Conservation (phyloP, 2,113 vertebrate species). For the Irena cyanogastra region DNA sequence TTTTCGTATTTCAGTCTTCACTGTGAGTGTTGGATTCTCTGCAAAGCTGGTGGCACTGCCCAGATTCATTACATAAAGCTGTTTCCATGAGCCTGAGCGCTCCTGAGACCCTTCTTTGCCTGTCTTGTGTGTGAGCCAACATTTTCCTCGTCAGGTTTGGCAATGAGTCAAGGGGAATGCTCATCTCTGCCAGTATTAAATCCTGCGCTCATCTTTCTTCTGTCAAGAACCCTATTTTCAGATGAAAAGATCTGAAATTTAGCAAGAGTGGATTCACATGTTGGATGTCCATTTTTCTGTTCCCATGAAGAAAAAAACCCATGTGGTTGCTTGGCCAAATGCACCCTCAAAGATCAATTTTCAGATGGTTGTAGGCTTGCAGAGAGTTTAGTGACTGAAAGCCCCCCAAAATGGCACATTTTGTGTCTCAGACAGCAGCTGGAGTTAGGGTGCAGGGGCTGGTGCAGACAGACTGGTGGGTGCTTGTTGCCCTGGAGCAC, state of each 20-base stretch:
- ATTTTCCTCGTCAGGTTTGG: not conserved
- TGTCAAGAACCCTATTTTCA: not conserved
- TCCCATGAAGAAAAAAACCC: not conserved
- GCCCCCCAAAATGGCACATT: fast-evolving
- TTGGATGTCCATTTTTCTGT: not conserved
- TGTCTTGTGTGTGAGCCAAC: not conserved
- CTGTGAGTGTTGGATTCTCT: not conserved
- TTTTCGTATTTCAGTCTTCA: not conserved
- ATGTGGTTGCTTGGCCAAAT: not conserved
- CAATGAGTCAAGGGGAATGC: not conserved
- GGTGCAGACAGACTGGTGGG: not conserved
- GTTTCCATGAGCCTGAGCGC: not conserved
- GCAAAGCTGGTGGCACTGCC: not conserved
- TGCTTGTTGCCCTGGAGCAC: not conserved
- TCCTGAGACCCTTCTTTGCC: not conserved
- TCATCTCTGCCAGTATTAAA: not conserved
- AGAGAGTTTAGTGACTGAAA: not conserved
- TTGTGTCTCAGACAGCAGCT: not conserved
- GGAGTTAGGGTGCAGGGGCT: not conserved
- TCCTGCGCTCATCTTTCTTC: not conserved
- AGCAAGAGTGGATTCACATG: not conserved
- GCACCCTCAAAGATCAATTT: not conserved
- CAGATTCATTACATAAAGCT: not conserved
- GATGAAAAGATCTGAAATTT: not conserved
- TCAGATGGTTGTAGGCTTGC: fast-evolving